A percentile compares a stretch with the other conserved stretches of the same genome.
Conservation (phyloP, 2,888 invertebrate species). For the Terebella lapidaria region DNA sequence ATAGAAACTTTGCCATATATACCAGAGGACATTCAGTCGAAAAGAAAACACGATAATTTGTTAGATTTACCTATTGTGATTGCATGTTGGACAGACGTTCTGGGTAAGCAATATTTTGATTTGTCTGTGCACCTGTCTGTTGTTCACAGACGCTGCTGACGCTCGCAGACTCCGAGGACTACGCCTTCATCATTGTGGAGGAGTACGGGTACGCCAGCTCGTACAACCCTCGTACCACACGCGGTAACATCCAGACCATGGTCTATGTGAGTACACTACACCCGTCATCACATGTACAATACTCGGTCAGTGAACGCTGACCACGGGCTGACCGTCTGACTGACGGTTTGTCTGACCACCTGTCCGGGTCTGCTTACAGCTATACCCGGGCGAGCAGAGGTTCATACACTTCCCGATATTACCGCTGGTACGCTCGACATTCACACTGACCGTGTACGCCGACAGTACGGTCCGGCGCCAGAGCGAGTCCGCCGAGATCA, state of each 20-base stretch:
- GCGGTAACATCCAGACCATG: slow-evolving; percentile 92
- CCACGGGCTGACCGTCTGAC: too few relatives aligned
- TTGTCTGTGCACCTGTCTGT: too few relatives aligned
- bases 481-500: background rate
- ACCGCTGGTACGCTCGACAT: background rate
- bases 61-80: too few relatives aligned
- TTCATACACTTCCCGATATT: slow-evolving; percentile 8
- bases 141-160: slow-evolving; percentile 64
- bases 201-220: slow-evolving; percentile 63
- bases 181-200: slow-evolving; percentile 60
- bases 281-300: background rate
- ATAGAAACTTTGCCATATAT: too few relatives aligned
- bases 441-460: background rate
- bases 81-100: too few relatives aligned
- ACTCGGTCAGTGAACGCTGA: too few relatives aligned
- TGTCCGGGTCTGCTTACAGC: slow-evolving; percentile 11
- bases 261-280: slow-evolving; percentile 59
- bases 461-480: background rate
- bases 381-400: slow-evolving; percentile 8
- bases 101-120: too few relatives aligned
- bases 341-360: too few relatives aligned
- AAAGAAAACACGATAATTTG: too few relatives aligned
- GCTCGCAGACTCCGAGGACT: slow-evolving; percentile 74
- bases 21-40: too few relatives aligned
- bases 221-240: slow-evolving; percentile 83